Conservation (phyloP, 2,888 invertebrate genomes). For the Caprella mutica region DNA sequence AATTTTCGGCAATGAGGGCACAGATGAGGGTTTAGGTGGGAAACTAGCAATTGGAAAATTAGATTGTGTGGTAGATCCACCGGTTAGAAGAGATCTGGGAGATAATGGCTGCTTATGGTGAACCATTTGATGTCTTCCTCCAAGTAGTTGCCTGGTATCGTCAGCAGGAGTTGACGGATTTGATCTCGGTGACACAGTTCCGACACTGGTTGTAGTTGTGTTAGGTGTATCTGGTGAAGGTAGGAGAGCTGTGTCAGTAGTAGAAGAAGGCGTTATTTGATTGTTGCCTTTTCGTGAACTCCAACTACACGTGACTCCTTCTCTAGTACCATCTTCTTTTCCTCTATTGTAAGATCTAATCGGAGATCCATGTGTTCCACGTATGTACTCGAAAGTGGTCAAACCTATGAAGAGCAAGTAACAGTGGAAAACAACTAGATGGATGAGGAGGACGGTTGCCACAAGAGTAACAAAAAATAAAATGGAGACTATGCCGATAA, state of each 20-base stretch:
- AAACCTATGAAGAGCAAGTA: slow-evolving; percentile 72
- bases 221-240: slow-evolving; percentile 22
- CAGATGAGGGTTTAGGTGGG: slow-evolving; percentile 15
- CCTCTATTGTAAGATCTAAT: slow-evolving; percentile 20
- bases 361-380: slow-evolving; percentile 37
- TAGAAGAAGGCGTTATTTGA: slow-evolving; percentile 28
- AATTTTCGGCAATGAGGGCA: slow-evolving; percentile 29
- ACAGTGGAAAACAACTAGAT: slow-evolving; percentile 75
- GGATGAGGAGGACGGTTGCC: slow-evolving; percentile 63
- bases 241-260: slow-evolving; percentile 20
- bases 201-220: slow-evolving; percentile 16
- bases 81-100: not conserved
- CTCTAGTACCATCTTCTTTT: slow-evolving; percentile 12
- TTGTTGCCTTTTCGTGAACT: slow-evolving; percentile 18
- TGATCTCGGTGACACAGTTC: slow-evolving; percentile 18
- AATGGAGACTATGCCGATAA: slow-evolving; percentile 33
- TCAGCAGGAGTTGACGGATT: slow-evolving; percentile 25
- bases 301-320: slow-evolving; percentile 28
- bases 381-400: slow-evolving; percentile 81
- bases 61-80: not conserved
- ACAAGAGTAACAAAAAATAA: slow-evolving; percentile 53
- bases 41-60: too few species aligned
- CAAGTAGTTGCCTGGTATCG: slow-evolving; percentile 17
- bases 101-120: slow-evolving; percentile 1
- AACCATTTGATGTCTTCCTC: slow-evolving; percentile 6